These are phyloP conservation scores for Maniola hyperantus DNA, from an alignment of 2,888 invertebrate genomes.

Conservation along the genomic window DNA sequence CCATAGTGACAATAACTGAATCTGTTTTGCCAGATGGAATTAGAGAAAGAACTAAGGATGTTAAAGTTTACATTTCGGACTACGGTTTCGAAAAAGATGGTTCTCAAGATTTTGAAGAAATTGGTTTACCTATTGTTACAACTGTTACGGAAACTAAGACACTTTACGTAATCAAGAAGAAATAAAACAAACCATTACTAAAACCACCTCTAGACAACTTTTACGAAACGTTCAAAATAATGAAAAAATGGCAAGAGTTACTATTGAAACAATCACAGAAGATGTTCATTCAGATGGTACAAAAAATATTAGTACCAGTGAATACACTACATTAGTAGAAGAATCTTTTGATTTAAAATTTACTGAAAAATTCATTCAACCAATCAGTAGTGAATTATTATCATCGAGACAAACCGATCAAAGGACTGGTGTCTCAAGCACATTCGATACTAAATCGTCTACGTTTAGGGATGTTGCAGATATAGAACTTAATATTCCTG, in stretches of 20 bases:
- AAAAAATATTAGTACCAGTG: constrained; percentile 26
- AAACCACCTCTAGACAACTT: constrained; percentile 25
- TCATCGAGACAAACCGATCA: neutral
- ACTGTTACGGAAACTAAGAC: constrained; percentile 19
- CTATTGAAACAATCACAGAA: constrained; percentile 24
- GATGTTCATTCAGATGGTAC: constrained; percentile 31
- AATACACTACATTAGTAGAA: constrained; percentile 26
- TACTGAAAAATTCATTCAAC: neutral
- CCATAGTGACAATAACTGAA: constrained; percentile 31
- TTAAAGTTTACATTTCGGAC: constrained; percentile 48
- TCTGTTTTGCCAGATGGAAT: constrained; percentile 37
- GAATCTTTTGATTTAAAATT: constrained; percentile 5
- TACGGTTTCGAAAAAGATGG: constrained; percentile 35
- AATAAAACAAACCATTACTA: constrained; percentile 25
- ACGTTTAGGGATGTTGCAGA: neutral
- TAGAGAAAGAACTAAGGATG: constrained; percentile 48
- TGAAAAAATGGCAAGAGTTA: constrained; percentile 18
- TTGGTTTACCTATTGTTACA: constrained; percentile 39
- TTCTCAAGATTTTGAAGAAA: constrained; percentile 36
- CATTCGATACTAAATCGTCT: neutral
- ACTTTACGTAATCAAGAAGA: constrained; percentile 7
- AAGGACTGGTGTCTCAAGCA: neutral
- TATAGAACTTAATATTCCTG: constrained; percentile 12
- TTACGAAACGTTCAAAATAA: constrained; percentile 20
- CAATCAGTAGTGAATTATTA: neutral